Evolutionary conservation across 2,888 invertebrate species (phyloP).

Genomic region (Cremastinae sp.): DNA sequence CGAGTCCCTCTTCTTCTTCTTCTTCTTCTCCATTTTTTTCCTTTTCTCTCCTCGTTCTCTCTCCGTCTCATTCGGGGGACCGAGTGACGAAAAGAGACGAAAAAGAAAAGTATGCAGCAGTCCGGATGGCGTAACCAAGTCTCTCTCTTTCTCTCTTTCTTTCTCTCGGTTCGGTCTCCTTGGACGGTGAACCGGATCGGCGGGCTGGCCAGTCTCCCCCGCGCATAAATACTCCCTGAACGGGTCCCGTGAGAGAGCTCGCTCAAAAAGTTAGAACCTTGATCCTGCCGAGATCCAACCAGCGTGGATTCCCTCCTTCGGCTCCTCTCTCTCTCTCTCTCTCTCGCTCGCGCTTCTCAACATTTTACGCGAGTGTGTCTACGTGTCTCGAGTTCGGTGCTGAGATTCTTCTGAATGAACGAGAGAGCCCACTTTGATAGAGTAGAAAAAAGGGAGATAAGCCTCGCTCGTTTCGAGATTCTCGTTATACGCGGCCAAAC

Average conservation of each 20-base stretch:
- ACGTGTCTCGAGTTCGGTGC: neutral
- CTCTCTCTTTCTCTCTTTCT: slow-evolving; percentile 23
- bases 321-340: slow-evolving; percentile 23
- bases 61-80: slow-evolving; percentile 46
- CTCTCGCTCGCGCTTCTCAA: slow-evolving; percentile 24
- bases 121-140: slow-evolving; percentile 78
- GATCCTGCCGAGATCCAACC: slow-evolving; percentile 54
- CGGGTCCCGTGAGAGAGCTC: slow-evolving; percentile 67
- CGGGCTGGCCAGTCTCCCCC: slow-evolving; percentile 24
- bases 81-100: slow-evolving; percentile 57
- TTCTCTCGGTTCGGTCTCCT: slow-evolving; percentile 8
- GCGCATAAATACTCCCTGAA: slow-evolving; percentile 67
- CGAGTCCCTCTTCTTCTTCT: slow-evolving; percentile 52
- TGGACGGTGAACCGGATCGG: slow-evolving; percentile 44
- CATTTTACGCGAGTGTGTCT: slow-evolving; percentile 5
- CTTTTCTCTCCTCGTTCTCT: slow-evolving; percentile 37
- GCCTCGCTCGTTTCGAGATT: slow-evolving; percentile 15
- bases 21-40: no score
- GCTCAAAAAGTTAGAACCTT: slow-evolving; percentile 70
- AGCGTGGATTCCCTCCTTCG: slow-evolving; percentile 19
- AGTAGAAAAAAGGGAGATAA: slow-evolving; percentile 16
- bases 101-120: slow-evolving; percentile 76
- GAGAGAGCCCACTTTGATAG: slow-evolving; percentile 42
- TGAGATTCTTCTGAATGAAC: slow-evolving; percentile 57
- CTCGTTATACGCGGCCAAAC: slow-evolving; percentile 9